Conservation (phyloP, 2,113 vertebrate species). For the Planiliza haematocheilus region DNA sequence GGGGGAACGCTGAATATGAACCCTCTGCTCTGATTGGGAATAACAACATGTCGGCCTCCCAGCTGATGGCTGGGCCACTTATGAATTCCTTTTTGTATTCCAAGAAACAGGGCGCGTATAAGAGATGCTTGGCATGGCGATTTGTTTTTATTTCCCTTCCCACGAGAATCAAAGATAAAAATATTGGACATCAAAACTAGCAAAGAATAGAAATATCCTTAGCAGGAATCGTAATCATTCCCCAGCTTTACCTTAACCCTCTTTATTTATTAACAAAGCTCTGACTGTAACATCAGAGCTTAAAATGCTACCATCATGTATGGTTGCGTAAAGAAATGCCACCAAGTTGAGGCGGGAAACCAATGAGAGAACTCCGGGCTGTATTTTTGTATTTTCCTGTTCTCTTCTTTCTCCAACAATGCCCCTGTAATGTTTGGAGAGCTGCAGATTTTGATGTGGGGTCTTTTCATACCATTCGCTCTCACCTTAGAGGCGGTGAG, state of each 20-base stretch:
- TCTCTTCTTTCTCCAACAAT: neutral
- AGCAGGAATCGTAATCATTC: conserved; percentile 9
- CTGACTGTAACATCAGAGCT: conserved; percentile 20
- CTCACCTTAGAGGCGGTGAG: neutral
- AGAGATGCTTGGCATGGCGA: neutral
- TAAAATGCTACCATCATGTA: neutral
- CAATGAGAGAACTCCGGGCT: neutral
- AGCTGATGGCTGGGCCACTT: conserved; percentile 29
- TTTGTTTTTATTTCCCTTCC: no score
- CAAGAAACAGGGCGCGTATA: neutral
- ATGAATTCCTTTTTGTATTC: neutral
- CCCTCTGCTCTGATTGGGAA: conserved; percentile 59
- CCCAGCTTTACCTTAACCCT: conserved; percentile 6
- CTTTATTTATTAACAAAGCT: conserved; percentile 27
- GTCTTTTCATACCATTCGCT: neutral
- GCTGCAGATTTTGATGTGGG: neutral
- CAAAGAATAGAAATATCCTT: conserved; percentile 10
- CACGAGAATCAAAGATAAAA: no score
- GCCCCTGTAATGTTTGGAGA: neutral
- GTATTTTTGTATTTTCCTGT: neutral
- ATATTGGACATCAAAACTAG: conserved; percentile 3
- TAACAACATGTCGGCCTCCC: conserved; percentile 41
- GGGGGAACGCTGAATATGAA: conserved; percentile 37
- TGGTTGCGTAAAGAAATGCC: neutral
- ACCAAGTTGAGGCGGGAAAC: neutral